These are phyloP conservation scores for Bradypodion ventrale DNA, from an alignment of 2,797 vertebrate species.

Conservation along the genomic window DNA sequence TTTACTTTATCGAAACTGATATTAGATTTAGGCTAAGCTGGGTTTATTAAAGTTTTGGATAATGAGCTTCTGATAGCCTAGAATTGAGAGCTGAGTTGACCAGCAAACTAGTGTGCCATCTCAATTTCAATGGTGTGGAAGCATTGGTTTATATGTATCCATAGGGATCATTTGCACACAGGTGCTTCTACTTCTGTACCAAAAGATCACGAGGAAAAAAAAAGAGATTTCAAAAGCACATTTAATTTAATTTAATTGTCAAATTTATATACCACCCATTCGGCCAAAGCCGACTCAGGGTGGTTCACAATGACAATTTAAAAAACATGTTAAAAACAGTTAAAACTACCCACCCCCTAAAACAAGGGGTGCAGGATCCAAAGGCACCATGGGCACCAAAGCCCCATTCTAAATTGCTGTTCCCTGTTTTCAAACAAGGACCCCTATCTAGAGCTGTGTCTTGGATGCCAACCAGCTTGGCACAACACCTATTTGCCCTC, in stretches of 20 bases:
- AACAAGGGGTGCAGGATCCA: too few relatives aligned
- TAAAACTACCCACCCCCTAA: too few relatives aligned
- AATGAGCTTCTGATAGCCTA: slow-evolving; percentile 32
- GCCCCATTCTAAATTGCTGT: slow-evolving; percentile 38
- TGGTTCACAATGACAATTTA: too few relatives aligned
- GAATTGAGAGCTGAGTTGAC: not conserved
- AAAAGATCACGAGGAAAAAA: slow-evolving; percentile 47
- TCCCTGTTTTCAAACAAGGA: not conserved
- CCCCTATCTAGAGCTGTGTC: accelerated
- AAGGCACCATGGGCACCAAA: too few relatives aligned
- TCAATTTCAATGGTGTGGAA: slow-evolving; percentile 44
- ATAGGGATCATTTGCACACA: slow-evolving; percentile 40
- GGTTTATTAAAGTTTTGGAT: not conserved
- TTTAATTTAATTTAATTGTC: too few relatives aligned
- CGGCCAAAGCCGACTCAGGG: too few relatives aligned
- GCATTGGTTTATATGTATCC: slow-evolving; percentile 39
- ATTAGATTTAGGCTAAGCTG: too few relatives aligned
- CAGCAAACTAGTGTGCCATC: slow-evolving; percentile 44
- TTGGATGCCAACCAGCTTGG: not conserved
- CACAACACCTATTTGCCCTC: not conserved
- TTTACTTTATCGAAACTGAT: too few relatives aligned
- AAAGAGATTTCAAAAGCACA: not conserved
- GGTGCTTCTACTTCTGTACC: slow-evolving; percentile 47
- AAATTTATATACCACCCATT: too few relatives aligned
- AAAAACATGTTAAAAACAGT: too few relatives aligned